Evolutionary conservation across 1,140 invertebrate genomes (phyloP), one percentile per base, ranked within the genome.

Genomic region (Belonocnema kinseyi): DNA sequence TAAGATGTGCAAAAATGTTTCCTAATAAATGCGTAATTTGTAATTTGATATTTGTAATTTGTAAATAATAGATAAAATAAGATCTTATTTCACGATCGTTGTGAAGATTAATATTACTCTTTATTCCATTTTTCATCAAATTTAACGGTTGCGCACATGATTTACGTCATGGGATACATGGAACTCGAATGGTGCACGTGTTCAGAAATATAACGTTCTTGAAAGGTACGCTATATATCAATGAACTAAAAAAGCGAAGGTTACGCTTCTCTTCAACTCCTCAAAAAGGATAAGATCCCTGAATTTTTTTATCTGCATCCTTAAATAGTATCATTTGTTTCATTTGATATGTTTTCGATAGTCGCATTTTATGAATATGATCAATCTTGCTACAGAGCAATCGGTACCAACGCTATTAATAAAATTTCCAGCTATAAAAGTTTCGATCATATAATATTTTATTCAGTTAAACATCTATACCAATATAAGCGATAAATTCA

Each of bases 1-100:
- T 85, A 87, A 83, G 78, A 83, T 75, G 72, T 85, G 79, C 72
- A 80, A 81, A 82, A 80, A 77, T 84, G 79, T 85, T 85, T 86
- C 85, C 79, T 84, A 87, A 82, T 76, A 83, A 82, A 79, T 46
- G 82, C 72, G 79, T 83, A 81, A 75, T 21, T 21, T 56, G 17
- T 21, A 56, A 56, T 46, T n/a, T n/a, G n/a, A n/a, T n/a, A n/a
- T n/a, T 46, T 46, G 72, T 46, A 11, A 46, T 46, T 51, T 83
- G 79, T 81, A 82, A 16, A 83, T 80, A 61, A 50, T 19, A 50
- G 80, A 74, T 71, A 33, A 71, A 73, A 76, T 66, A 72, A 50
- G 72, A 51, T 66, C 76, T 53, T 17, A 17, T 66, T 66, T 54
- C 74, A 54, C 66, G 58, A 76, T 46, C 71, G 73, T 46, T 72